Percentiles rank a stretch among this genome's conserved stretches.
Evolutionary conservation across 1,140 invertebrate genomes (phyloP).

Genomic region (Triops cancriformis): DNA sequence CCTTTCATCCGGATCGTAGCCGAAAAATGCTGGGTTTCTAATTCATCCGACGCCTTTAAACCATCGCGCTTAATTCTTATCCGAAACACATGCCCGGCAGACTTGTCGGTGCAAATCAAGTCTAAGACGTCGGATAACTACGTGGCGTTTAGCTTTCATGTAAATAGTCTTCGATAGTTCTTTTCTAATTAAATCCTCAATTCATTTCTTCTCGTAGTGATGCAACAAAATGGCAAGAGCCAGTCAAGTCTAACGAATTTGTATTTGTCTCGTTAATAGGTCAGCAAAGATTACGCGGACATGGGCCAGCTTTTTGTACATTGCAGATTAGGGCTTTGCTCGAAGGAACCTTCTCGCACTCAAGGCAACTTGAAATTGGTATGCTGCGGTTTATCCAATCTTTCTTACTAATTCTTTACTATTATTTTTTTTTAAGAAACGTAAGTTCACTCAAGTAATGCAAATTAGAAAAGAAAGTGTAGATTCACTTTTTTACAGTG

Average conservation of each 20-base stretch:
- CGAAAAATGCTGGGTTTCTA: constrained; percentile 36
- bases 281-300: constrained; percentile 32
- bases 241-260: neutral
- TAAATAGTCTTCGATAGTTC: neutral
- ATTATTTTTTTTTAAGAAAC: too few species aligned
- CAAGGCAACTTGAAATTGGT: constrained; percentile 31
- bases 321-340: constrained; percentile 35
- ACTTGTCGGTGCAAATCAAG: constrained; percentile 32
- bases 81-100: constrained; percentile 35
- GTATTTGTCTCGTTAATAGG: constrained; percentile 25
- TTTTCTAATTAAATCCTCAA: neutral
- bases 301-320: constrained; percentile 33
- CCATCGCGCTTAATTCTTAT: constrained; percentile 28
- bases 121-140: neutral
- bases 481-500: too few species aligned
- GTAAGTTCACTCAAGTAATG: too few species aligned
- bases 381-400: constrained; percentile 18
- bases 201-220: neutral
- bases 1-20: constrained; percentile 33
- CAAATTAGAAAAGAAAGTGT: too few species aligned
- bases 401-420: constrained; percentile 18
- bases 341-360: constrained; percentile 29
- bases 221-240: neutral
- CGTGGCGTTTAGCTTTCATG: constrained; percentile 32
- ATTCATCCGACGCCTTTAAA: constrained; percentile 28